phyloP scores from a whole-genome alignment of 1,140 invertebrate genomes.

The Drosophila sulfurigaster region DNA sequence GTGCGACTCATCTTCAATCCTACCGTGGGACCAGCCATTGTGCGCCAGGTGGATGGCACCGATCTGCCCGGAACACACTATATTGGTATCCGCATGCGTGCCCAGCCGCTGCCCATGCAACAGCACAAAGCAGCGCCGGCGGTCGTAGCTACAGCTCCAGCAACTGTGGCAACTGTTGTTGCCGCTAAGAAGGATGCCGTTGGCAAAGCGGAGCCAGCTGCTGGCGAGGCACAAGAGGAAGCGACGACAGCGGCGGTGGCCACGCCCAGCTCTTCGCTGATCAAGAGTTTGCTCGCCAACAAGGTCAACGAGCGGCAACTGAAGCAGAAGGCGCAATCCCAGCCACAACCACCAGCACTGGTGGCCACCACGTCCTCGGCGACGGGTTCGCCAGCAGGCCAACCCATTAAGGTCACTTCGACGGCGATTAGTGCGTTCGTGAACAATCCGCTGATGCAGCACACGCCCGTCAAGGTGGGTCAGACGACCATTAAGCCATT shows the following conservation, averaged over 20 bases:
- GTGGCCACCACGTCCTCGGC: slow-evolving; percentile 85
- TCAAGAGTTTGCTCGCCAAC: slow-evolving; percentile 94
- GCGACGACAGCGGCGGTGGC: not conserved
- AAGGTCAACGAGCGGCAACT: slow-evolving; percentile 89
- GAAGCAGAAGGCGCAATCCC: slow-evolving; percentile 82
- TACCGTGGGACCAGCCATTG: slow-evolving; percentile 90
- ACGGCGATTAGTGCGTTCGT: slow-evolving; percentile 83
- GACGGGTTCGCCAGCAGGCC: slow-evolving; percentile 27
- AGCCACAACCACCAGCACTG: slow-evolving; percentile 85
- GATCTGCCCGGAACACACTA: slow-evolving; percentile 88
- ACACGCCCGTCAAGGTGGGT: slow-evolving; percentile 82
- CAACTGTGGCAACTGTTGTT: not conserved
- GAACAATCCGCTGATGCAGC: slow-evolving; percentile 85
- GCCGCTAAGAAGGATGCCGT: slow-evolving; percentile 53
- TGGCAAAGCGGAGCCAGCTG: slow-evolving; percentile 25
- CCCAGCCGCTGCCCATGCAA: slow-evolving; percentile 86
- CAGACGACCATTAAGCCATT: slow-evolving; percentile 83
- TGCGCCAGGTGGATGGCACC: slow-evolving; percentile 86
- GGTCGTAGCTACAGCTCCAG: not conserved
- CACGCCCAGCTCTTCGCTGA: slow-evolving; percentile 87
- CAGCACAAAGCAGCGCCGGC: slow-evolving; percentile 29
- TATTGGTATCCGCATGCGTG: slow-evolving; percentile 90
- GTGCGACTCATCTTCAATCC: slow-evolving; percentile 92
- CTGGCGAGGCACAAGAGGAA: slow-evolving; percentile 34
- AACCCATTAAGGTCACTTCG: slow-evolving; percentile 78